Percentiles rank a stretch among this genome's conserved stretches.
These are phyloP conservation scores for Bubo blakistoni DNA, from an alignment of 2,113 vertebrate genomes.

Conservation along the genomic window DNA sequence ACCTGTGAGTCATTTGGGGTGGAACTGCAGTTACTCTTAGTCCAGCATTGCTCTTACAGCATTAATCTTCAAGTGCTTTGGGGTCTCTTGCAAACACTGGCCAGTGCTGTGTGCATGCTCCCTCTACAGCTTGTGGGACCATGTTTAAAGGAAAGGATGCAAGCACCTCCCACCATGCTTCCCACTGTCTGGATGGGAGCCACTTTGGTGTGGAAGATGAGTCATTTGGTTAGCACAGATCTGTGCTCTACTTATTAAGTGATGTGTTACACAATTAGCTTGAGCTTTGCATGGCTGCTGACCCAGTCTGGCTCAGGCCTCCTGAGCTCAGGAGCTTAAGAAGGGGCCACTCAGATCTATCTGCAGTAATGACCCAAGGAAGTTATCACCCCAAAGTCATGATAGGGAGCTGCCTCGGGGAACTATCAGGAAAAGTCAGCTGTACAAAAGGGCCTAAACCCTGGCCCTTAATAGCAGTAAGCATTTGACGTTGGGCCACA, in stretches of 20 bases:
- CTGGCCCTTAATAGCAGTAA: accelerated
- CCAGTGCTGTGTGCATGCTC: too few species aligned
- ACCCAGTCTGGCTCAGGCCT: background rate
- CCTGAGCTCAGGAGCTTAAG: background rate
- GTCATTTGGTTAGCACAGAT: background rate
- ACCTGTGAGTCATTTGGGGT: background rate
- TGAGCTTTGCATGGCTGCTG: background rate
- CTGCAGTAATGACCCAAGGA: background rate
- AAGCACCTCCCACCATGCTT: background rate
- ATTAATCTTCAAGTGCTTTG: background rate
- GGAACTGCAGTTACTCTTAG: background rate
- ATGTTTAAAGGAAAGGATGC: background rate
- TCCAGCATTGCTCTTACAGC: background rate
- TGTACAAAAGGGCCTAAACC: background rate
- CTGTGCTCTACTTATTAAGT: background rate
- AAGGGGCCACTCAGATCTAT: background rate
- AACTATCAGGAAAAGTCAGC: background rate
- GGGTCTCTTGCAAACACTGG: accelerated
- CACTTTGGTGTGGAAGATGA: background rate
- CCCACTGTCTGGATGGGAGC: background rate
- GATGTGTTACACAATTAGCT: background rate
- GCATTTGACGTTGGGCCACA: accelerated
- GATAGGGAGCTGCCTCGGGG: background rate
- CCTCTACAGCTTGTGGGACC: background rate
- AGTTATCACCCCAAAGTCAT: accelerated